Percentiles rank a stretch among this genome's conserved stretches.
These are phyloP conservation scores for Dynastes hyllus DNA, from an alignment of 2,888 invertebrate genomes.

Conservation along the genomic window DNA sequence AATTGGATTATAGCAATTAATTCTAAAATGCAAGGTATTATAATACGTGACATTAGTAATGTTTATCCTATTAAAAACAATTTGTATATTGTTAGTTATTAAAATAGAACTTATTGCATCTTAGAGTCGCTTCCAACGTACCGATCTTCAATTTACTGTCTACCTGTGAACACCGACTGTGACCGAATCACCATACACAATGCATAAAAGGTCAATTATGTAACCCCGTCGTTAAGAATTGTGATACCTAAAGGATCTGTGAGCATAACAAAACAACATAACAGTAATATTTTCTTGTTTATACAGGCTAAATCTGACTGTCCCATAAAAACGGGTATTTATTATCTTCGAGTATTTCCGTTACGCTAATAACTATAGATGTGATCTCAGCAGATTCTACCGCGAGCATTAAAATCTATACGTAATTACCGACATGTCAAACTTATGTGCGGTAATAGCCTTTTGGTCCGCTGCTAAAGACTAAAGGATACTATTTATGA, in stretches of 20 bases:
- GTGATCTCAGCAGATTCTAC: slow-evolving; percentile 40
- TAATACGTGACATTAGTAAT: background rate
- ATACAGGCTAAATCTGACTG: slow-evolving; percentile 42
- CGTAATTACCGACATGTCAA: slow-evolving; percentile 42
- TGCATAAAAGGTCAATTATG: slow-evolving; percentile 46
- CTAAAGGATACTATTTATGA: slow-evolving; percentile 38
- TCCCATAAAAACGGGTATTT: slow-evolving; percentile 42
- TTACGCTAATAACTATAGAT: slow-evolving; percentile 46
- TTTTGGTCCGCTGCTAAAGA: slow-evolving; percentile 28
- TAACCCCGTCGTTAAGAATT: slow-evolving; percentile 26
- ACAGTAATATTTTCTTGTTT: slow-evolving; percentile 46
- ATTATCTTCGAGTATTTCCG: slow-evolving; percentile 39
- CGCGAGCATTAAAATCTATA: slow-evolving; percentile 43
- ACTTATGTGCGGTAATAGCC: slow-evolving; percentile 33
- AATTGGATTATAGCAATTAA: too few species aligned
- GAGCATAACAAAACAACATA: slow-evolving; percentile 40
- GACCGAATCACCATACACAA: slow-evolving; percentile 24
- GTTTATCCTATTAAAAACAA: background rate
- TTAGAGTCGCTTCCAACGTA: background rate
- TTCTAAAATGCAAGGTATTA: background rate
- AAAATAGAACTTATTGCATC: too few species aligned
- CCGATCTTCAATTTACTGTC: background rate
- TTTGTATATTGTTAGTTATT: too few species aligned
- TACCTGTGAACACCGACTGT: background rate
- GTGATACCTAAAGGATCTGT: slow-evolving; percentile 30